Evolutionary conservation across 2,888 invertebrate genomes (phyloP).

Genomic region (Polietes domitor): DNA sequence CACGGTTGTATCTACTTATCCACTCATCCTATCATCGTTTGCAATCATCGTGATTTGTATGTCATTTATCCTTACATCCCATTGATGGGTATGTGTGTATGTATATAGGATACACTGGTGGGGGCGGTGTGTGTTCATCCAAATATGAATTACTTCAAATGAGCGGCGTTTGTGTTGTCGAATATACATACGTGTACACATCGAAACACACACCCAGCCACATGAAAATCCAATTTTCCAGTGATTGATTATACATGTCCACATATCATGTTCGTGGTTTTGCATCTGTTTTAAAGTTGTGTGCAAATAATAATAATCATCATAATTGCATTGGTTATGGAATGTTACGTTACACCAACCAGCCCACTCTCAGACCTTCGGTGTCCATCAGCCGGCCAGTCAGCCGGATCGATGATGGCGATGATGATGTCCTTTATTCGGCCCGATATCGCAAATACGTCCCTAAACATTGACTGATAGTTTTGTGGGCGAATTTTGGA

Average conservation of each 20-base stretch:
- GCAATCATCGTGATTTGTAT: conserved; percentile 29
- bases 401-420: background rate
- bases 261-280: conserved; percentile 76
- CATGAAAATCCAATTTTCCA: conserved; percentile 81
- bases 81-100: background rate
- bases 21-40: conserved; percentile 15
- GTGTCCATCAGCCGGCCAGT: background rate
- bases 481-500: conserved; percentile 18
- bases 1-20: background rate
- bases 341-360: conserved; percentile 32
- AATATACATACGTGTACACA: background rate
- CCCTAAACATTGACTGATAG: conserved; percentile 35
- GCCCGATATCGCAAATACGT: background rate
- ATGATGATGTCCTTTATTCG: background rate
- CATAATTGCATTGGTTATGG: conserved; percentile 49
- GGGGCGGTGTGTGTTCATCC: conserved; percentile 8
- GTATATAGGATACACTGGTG: too few relatives aligned
- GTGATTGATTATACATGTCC: conserved; percentile 80
- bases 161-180: background rate
- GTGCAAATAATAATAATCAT: conserved; percentile 54
- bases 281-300: conserved; percentile 64
- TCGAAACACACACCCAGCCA: conserved; percentile 7
- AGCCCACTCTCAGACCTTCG: background rate
- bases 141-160: background rate
- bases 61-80: conserved; percentile 16